Conservation (phyloP, 2,797 vertebrate species). For the Salmo trutta region DNA sequence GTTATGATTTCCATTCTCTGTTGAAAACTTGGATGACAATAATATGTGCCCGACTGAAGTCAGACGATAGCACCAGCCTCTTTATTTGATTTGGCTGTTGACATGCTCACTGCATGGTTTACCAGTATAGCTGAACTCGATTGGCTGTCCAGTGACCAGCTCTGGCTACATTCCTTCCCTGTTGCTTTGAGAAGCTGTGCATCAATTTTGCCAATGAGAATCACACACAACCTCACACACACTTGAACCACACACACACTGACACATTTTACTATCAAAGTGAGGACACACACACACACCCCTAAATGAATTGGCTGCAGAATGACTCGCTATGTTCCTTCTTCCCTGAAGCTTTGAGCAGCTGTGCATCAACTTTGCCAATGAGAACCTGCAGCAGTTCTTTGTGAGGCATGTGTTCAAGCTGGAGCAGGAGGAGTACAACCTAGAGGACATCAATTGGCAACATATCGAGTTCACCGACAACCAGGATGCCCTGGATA, state of each 20-base stretch:
- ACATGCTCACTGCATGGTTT: too few species aligned
- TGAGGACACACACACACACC: too few species aligned
- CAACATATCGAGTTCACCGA: conserved; percentile 98
- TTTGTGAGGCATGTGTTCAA: conserved; percentile 98
- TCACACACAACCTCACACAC: conserved; percentile 21
- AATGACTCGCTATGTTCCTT: neutral
- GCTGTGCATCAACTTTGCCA: conserved; percentile 99
- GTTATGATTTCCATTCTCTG: neutral
- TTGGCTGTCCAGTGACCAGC: neutral
- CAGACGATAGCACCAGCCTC: too few species aligned
- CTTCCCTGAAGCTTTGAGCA: conserved; percentile 86
- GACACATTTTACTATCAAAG: too few species aligned
- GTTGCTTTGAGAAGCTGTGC: conserved; percentile 95
- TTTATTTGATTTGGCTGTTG: too few species aligned
- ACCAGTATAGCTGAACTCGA: too few species aligned
- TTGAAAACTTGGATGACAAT: too few species aligned
- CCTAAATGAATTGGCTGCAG: neutral
- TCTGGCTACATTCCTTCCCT: neutral
- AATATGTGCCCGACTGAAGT: too few species aligned
- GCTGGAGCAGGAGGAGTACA: conserved; percentile 97
- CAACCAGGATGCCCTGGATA: conserved; percentile 96
- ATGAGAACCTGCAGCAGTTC: conserved; percentile 98
- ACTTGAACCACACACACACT: too few species aligned
- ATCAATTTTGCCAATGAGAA: conserved; percentile 99
- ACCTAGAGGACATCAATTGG: conserved; percentile 98